A percentile compares a stretch with the other conserved stretches of the same genome.
Evolutionary conservation across 2,113 vertebrate species (phyloP).

Genomic region (Pelodiscus sinensis): DNA sequence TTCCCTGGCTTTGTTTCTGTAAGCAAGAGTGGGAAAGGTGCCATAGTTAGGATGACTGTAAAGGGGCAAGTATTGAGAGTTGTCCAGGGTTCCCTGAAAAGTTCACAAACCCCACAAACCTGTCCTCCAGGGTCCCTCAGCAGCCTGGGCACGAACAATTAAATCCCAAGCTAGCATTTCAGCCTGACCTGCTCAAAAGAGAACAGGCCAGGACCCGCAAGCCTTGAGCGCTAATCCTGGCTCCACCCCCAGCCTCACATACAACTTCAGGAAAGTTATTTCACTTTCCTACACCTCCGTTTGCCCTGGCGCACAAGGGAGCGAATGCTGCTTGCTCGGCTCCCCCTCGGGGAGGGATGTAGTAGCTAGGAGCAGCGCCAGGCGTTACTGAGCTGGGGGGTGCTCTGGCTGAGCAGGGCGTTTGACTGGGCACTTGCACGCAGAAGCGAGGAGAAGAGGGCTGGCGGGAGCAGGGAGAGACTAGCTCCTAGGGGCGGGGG

Average conservation of each 20-base stretch:
- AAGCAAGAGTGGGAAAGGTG: background rate
- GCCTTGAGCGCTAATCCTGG: background rate
- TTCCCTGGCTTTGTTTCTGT: background rate
- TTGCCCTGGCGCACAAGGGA: background rate
- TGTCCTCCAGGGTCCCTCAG: rapidly evolving
- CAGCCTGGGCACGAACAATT: rapidly evolving
- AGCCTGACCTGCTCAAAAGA: background rate
- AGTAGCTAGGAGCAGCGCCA: background rate
- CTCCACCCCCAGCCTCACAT: background rate
- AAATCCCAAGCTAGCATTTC: background rate
- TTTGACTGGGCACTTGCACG: background rate
- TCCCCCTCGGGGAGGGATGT: background rate
- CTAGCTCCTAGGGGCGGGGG: background rate
- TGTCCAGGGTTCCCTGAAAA: rapidly evolving
- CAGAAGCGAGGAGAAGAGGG: too few relatives aligned
- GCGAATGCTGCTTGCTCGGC: background rate
- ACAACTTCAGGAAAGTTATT: background rate
- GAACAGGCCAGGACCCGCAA: background rate
- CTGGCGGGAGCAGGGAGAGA: background rate
- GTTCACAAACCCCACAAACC: rapidly evolving
- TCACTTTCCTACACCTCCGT: background rate
- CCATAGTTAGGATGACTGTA: background rate
- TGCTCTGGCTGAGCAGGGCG: too few relatives aligned
- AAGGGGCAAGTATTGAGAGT: background rate
- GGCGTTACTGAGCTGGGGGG: too few relatives aligned